Percentiles rank a stretch among this genome's conserved stretches.
These are phyloP conservation scores for Nebria brevicollis DNA, from an alignment of 2,888 invertebrate species.

Conservation along the genomic window DNA sequence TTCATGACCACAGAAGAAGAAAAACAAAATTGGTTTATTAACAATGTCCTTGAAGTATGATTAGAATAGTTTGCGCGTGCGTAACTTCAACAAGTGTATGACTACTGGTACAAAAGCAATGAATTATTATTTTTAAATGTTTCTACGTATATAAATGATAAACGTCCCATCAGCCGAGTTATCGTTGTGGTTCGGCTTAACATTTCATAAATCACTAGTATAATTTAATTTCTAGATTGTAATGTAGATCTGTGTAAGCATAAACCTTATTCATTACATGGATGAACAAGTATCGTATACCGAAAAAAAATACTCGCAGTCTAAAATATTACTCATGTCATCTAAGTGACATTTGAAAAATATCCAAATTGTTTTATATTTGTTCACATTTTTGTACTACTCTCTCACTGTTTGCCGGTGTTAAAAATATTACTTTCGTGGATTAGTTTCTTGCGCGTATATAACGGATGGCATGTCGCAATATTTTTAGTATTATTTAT, in stretches of 20 bases:
- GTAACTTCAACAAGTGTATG: no score
- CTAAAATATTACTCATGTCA: slow-evolving; percentile 30
- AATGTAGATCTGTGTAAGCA: slow-evolving; percentile 42
- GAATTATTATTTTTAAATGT: slow-evolving; percentile 39
- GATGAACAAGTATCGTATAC: slow-evolving; percentile 19
- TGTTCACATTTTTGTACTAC: slow-evolving; percentile 9
- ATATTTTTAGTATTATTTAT: not conserved
- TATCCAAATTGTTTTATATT: slow-evolving; percentile 34
- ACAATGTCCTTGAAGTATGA: no score
- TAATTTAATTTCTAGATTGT: slow-evolving; percentile 42
- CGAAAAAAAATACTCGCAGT: slow-evolving; percentile 2
- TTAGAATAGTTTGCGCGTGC: no score
- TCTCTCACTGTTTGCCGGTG: not conserved
- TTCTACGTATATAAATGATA: slow-evolving; percentile 35
- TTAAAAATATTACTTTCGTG: not conserved
- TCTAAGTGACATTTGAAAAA: slow-evolving; percentile 28
- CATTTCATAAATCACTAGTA: slow-evolving; percentile 40
- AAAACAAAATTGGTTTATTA: no score
- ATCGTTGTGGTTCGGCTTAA: slow-evolving; percentile 19
- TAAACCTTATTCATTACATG: slow-evolving; percentile 44
- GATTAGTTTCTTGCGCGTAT: not conserved
- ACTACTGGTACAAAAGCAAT: no score
- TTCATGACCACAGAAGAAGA: no score
- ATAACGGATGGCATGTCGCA: not conserved
- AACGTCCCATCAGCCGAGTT: slow-evolving; percentile 29